phyloP scores from a whole-genome alignment of 2,113 vertebrate genomes.

The Pluvianellus socialis region DNA sequence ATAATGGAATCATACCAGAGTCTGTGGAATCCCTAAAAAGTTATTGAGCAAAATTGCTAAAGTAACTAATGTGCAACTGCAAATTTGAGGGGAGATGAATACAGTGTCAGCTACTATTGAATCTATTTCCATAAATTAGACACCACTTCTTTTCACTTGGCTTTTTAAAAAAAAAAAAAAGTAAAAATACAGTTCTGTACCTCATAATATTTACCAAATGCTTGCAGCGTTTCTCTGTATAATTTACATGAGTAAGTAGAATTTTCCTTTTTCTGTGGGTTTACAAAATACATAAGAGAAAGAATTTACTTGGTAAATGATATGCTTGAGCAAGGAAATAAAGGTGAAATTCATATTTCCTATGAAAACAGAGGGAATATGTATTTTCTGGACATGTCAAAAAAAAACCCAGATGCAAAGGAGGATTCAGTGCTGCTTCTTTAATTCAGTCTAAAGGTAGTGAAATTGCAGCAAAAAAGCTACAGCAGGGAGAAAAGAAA shows the following conservation, averaged over 20 bases:
- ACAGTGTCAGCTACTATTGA: neutral
- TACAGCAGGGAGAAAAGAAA: neutral
- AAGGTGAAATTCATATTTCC: neutral
- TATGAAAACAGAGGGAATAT: neutral
- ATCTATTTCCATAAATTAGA: neutral
- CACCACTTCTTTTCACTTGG: neutral
- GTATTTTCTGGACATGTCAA: neutral
- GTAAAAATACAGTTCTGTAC: neutral
- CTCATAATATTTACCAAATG: neutral
- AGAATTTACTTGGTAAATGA: neutral
- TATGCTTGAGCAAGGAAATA: neutral
- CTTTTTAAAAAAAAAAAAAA: neutral
- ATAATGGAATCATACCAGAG: neutral
- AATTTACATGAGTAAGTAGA: neutral
- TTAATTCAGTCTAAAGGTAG: neutral
- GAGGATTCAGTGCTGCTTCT: neutral
- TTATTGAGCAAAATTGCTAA: neutral
- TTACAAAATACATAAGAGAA: neutral
- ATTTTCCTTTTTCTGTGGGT: neutral
- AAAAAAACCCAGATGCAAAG: fast-evolving
- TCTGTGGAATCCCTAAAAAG: neutral
- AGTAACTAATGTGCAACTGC: neutral
- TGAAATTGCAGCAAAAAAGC: neutral
- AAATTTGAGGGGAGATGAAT: neutral
- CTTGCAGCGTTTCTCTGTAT: neutral